Conservation (phyloP, 2,797 vertebrate genomes). For the Limosa lapponica region DNA sequence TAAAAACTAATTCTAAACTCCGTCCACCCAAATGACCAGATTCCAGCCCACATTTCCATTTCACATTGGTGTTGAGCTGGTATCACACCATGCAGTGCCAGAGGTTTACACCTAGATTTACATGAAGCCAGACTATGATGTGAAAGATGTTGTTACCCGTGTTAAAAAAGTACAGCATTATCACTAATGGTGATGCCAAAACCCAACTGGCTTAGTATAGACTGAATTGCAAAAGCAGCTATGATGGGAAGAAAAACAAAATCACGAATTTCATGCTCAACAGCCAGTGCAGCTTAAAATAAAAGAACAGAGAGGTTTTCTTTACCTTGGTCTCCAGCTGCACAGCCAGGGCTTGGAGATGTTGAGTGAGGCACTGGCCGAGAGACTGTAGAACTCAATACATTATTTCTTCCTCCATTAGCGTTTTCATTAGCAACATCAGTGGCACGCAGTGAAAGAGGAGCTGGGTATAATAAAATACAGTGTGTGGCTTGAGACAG, state of each 20-base stretch:
- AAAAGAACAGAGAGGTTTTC: not conserved
- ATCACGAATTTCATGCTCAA: not conserved
- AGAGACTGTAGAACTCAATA: conserved; percentile 84
- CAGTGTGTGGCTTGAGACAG: conserved; percentile 5
- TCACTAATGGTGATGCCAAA: not conserved
- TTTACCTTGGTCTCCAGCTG: conserved; percentile 85
- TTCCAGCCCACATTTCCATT: not conserved
- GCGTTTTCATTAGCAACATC: conserved; percentile 83
- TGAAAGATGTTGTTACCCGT: not conserved
- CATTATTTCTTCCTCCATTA: conserved; percentile 79
- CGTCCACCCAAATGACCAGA: not conserved
- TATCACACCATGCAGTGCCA: not conserved
- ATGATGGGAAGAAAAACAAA: not conserved
- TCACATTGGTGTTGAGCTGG: rapidly evolving
- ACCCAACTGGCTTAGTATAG: not conserved
- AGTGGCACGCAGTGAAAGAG: conserved; percentile 82
- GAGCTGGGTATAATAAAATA: conserved; percentile 75
- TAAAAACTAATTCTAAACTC: not conserved
- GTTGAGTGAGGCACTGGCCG: conserved; percentile 80
- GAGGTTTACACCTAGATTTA: not conserved
- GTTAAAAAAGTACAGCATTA: not conserved
- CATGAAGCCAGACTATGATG: not conserved
- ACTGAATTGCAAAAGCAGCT: not conserved
- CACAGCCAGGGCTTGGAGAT: conserved; percentile 81
- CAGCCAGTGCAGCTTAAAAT: not conserved